Percentiles rank a stretch among this genome's conserved stretches.
Evolutionary conservation across 2,113 vertebrate genomes (phyloP).

Genomic region (Nothocercus nigrocapillus): DNA sequence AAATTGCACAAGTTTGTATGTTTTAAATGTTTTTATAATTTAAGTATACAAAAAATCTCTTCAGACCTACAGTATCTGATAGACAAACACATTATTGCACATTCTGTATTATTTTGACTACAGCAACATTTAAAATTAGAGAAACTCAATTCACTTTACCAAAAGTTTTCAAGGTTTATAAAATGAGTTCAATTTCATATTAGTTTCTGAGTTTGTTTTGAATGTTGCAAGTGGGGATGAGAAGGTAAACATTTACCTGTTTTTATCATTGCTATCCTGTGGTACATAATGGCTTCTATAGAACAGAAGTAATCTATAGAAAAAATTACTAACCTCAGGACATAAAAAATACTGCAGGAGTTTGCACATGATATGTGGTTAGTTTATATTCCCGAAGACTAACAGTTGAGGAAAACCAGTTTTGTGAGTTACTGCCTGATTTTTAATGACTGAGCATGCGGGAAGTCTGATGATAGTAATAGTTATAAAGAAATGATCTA

Average conservation of each 20-base stretch:
- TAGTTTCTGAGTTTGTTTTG: background rate
- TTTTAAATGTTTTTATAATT: slow-evolving; percentile 89
- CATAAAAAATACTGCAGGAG: background rate
- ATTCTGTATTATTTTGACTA: slow-evolving; percentile 72
- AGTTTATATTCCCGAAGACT: background rate
- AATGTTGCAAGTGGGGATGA: background rate
- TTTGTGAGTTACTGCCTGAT: background rate
- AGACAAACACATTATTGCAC: slow-evolving; percentile 78
- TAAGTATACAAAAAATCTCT: slow-evolving; percentile 81
- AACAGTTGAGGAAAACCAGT: background rate
- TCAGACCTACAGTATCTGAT: slow-evolving; percentile 77
- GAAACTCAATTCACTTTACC: slow-evolving; percentile 2
- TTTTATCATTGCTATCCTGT: background rate
- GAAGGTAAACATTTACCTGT: background rate
- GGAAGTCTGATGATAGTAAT: background rate
- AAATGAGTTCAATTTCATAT: background rate
- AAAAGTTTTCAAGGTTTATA: slow-evolving; percentile 32
- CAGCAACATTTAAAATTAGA: slow-evolving; percentile 49
- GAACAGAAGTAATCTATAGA: background rate
- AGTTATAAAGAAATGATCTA: background rate
- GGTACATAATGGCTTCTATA: background rate
- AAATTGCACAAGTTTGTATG: slow-evolving; percentile 95
- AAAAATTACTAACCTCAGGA: background rate
- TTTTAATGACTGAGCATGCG: background rate
- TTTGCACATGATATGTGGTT: background rate